Base-by-base conservation (phyloP, 2,888 invertebrate genomes). In the Pomacea canaliculata region DNA sequence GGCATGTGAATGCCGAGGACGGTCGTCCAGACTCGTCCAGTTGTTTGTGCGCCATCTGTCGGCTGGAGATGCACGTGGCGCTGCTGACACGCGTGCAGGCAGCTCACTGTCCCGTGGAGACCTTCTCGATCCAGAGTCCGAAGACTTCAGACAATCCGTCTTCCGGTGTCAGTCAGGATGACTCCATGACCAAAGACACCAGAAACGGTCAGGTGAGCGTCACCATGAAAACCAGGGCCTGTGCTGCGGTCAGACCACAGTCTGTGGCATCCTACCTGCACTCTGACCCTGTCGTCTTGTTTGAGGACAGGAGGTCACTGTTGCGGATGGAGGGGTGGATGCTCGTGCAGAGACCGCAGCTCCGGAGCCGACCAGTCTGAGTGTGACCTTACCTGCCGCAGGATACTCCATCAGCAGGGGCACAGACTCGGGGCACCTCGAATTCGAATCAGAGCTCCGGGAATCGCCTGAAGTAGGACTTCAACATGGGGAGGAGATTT, bases 21-120 rank as follows among this genome's bases (percentile, higher is more conserved):
- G 27, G 68, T 13, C n/a, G 37, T 23, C 23, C 51, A 27, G 82
- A 82, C 16, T 60, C 81, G 23, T 80, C 81, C 16, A 82, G 79
- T 56, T 86, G 86, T 70, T 78, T 80, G 23, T 86, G 86, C 62
- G 81, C 82, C n/a, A 81, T 86, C 79, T 86, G 86, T 73, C 77
- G 81, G 13, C 79, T 86, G 65, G 86, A 86, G 71, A 81, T 85
- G 71, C 84, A 85, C 63, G 76, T 86, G 13, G 81, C 84, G 16
- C 72, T 85, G 10, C 2, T 7, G 8, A 56, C 51, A 16, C 12
- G 51, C 51, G 16, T 56, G 51, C 51, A 56, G 12, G 8, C 10
- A 10, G 12, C 8, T 7, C 51, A 16, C 16, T 16, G 10, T 56
- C 51, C 51, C 51, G 2, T 56, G 7, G 12, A 7, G 51, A 7